Evolutionary conservation across 2,797 vertebrate genomes (phyloP).

Genomic region (Dermochelys coriacea): DNA sequence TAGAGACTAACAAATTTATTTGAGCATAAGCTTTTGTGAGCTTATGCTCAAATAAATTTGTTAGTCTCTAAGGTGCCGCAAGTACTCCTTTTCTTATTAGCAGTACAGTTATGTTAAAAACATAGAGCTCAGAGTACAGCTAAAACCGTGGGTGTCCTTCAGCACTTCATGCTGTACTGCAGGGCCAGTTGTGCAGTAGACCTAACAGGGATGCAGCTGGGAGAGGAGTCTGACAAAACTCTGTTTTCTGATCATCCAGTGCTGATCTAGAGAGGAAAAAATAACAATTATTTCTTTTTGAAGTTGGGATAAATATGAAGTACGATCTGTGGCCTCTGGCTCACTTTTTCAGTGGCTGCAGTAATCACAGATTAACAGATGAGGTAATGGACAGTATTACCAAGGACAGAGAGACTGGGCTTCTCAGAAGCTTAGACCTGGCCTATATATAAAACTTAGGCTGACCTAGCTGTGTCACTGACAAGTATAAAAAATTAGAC

Average conservation of each 20-base stretch:
- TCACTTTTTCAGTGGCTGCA: constrained; percentile 46
- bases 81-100: too few relatives aligned
- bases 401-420: constrained; percentile 33
- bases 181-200: constrained; percentile 6
- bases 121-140: not conserved
- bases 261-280: constrained; percentile 43
- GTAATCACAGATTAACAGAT: constrained; percentile 63
- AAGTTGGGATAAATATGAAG: constrained; percentile 46
- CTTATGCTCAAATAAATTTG: too few relatives aligned
- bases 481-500: not conserved
- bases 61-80: too few relatives aligned
- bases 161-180: not conserved
- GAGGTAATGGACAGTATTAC: constrained; percentile 36
- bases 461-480: not conserved
- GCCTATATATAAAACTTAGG: not conserved
- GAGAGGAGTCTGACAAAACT: constrained; percentile 19
- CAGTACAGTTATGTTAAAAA: not conserved
- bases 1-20: too few relatives aligned
- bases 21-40: too few relatives aligned
- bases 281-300: constrained; percentile 19
- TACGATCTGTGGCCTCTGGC: constrained; percentile 10
- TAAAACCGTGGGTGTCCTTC: not conserved
- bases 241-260: constrained; percentile 1
- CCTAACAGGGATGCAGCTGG: not conserved
- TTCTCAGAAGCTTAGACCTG: not conserved